Conservation (phyloP, 1,140 invertebrate species). For the Drosophila jambulina region DNA sequence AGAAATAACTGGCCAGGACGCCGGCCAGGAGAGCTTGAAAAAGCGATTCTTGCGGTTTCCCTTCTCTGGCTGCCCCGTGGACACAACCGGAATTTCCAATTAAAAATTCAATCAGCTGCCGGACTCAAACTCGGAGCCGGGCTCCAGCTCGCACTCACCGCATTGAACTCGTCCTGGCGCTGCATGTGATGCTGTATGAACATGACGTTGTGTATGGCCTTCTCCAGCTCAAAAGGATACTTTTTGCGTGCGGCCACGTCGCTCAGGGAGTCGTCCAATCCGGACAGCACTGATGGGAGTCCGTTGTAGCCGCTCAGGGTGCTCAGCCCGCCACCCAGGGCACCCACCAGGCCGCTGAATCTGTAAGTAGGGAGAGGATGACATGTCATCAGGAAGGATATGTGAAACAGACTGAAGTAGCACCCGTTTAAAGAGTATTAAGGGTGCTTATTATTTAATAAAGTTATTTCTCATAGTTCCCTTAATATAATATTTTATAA, state of each 20-base stretch:
- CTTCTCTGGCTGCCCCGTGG: constrained; percentile 15
- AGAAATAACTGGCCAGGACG: constrained; percentile 19
- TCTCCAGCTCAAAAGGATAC: constrained; percentile 96
- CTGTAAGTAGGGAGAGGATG: constrained; percentile 84
- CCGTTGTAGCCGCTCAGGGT: constrained; percentile 90
- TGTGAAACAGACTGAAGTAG: neutral
- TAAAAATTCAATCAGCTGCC: constrained; percentile 79
- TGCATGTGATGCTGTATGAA: constrained; percentile 98
- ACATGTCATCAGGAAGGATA: constrained; percentile 22
- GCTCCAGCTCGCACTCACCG: constrained; percentile 87
- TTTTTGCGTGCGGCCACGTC: constrained; percentile 92
- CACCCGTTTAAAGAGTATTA: neutral
- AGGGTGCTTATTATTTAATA: neutral
- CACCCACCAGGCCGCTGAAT: constrained; percentile 90
- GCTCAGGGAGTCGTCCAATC: constrained; percentile 92
- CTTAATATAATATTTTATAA: neutral
- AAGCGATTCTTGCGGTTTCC: constrained; percentile 71
- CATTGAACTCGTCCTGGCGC: constrained; percentile 96
- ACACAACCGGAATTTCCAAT: constrained; percentile 81
- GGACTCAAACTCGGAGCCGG: constrained; percentile 16
- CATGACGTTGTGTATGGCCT: constrained; percentile 97
- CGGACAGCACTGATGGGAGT: constrained; percentile 92
- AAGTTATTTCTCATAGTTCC: neutral
- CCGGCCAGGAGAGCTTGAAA: constrained; percentile 9
- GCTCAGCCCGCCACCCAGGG: constrained; percentile 87